Evolutionary conservation across 2,113 vertebrate species (phyloP).

Genomic region (Lepisosteus oculatus): DNA sequence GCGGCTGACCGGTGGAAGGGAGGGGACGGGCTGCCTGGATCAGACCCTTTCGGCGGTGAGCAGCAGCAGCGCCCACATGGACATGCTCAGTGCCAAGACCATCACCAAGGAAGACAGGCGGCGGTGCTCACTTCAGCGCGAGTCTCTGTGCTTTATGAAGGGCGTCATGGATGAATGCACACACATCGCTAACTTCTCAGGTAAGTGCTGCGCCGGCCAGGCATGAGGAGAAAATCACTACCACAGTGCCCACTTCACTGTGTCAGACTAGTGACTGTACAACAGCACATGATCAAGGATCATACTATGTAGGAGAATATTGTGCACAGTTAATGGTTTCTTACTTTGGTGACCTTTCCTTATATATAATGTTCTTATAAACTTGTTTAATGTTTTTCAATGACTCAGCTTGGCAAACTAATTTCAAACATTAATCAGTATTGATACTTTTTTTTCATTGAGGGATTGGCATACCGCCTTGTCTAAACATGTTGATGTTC

Average conservation of each 20-base stretch:
- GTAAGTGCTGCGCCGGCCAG: conserved; percentile 47
- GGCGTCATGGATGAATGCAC: conserved; percentile 98
- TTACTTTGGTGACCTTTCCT: no score
- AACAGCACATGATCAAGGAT: no score
- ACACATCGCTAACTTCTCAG: conserved; percentile 95
- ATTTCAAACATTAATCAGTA: no score
- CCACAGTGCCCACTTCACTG: neutral
- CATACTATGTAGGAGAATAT: no score
- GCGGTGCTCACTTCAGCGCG: conserved; percentile 71
- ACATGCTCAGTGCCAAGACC: conserved; percentile 22
- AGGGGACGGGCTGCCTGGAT: conserved; percentile 31
- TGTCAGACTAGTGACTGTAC: neutral
- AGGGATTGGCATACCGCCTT: no score
- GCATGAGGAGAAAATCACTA: neutral
- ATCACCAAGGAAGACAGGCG: conserved; percentile 1
- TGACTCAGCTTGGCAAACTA: no score
- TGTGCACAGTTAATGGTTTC: no score
- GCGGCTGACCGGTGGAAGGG: conserved; percentile 46
- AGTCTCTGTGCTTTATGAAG: conserved; percentile 95
- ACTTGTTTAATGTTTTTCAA: no score
- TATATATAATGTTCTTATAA: no score
- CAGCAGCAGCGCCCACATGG: conserved; percentile 40
- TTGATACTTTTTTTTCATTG: no score
- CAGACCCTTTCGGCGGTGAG: conserved; percentile 62
- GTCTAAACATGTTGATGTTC: no score